Evolutionary conservation across 1,140 invertebrate genomes (phyloP).

Genomic region (Drosophila watanabei): DNA sequence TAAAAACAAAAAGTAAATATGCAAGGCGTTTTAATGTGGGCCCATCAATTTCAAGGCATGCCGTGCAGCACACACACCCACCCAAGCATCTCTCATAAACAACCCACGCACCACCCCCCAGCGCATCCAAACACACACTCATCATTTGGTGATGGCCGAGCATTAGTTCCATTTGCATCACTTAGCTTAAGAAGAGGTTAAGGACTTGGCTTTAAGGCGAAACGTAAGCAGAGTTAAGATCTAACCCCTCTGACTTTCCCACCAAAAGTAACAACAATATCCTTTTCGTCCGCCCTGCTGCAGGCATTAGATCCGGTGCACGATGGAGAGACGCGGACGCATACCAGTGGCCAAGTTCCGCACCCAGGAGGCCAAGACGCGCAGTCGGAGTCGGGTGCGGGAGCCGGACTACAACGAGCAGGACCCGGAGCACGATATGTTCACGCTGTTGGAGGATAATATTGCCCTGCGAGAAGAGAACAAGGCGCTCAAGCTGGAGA

Average conservation of each 20-base stretch:
- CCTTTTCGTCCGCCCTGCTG: background rate
- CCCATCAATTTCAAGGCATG: slow-evolving; percentile 26
- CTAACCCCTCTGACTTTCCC: background rate
- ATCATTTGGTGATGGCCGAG: slow-evolving; percentile 66
- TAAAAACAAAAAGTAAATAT: slow-evolving; percentile 68
- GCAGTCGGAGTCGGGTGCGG: slow-evolving; percentile 78
- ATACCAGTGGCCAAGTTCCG: slow-evolving; percentile 83
- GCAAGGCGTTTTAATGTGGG: slow-evolving; percentile 70
- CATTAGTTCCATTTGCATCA: slow-evolving; percentile 48
- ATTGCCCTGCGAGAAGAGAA: slow-evolving; percentile 84
- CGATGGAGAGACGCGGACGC: slow-evolving; percentile 73
- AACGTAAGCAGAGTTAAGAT: slow-evolving; percentile 53
- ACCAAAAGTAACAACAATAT: background rate
- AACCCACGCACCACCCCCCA: slow-evolving; percentile 1
- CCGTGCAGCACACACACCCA: slow-evolving; percentile 22
- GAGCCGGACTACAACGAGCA: slow-evolving; percentile 82
- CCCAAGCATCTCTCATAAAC: slow-evolving; percentile 24
- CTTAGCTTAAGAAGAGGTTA: slow-evolving; percentile 70
- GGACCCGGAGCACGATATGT: slow-evolving; percentile 83
- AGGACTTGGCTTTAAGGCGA: slow-evolving; percentile 57
- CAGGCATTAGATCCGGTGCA: slow-evolving; percentile 21
- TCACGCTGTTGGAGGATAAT: slow-evolving; percentile 83
- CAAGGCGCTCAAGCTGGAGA: slow-evolving; percentile 77
- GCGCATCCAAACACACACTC: slow-evolving; percentile 34
- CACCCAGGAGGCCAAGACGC: slow-evolving; percentile 79